Conservation (phyloP, 2,888 invertebrate species). For the Hedya salicella region DNA sequence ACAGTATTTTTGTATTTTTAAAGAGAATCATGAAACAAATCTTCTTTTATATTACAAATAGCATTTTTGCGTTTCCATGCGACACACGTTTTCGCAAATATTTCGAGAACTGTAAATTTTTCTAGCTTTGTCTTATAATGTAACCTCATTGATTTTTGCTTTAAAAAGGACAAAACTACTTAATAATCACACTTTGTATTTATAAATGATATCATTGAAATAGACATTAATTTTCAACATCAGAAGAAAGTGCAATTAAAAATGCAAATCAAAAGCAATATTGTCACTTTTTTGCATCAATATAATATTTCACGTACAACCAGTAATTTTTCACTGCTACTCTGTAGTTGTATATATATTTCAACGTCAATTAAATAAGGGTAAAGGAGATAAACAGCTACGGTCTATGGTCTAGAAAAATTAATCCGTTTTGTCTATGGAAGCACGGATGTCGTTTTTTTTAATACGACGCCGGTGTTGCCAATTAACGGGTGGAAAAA, state of each 20-base stretch:
- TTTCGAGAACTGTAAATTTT: too few species aligned
- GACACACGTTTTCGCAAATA: too few species aligned
- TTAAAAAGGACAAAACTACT: too few species aligned
- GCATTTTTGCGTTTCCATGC: too few species aligned
- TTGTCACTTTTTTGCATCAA: constrained; percentile 18
- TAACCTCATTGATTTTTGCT: too few species aligned
- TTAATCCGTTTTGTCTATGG: constrained; percentile 19
- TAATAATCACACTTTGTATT: too few species aligned
- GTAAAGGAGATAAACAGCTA: constrained; percentile 22
- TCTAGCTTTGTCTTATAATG: too few species aligned
- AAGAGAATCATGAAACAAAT: too few species aligned
- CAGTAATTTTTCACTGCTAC: constrained; percentile 14
- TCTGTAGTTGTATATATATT: constrained; percentile 27
- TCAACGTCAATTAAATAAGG: constrained; percentile 33
- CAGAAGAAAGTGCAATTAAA: neutral
- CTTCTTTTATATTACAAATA: too few species aligned
- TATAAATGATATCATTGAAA: neutral
- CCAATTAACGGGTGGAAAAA: constrained; percentile 35
- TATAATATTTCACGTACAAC: constrained; percentile 1
- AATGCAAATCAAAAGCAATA: constrained; percentile 16
- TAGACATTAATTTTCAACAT: neutral
- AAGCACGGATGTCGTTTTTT: constrained; percentile 9
- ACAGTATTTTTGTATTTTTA: too few species aligned
- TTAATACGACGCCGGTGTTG: constrained; percentile 4
- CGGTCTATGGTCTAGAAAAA: constrained; percentile 29